Evolutionary conservation across 2,113 vertebrate genomes (phyloP), one percentile per base, ranked within the genome.

Genomic region (Trochalopteron elliotii): DNA sequence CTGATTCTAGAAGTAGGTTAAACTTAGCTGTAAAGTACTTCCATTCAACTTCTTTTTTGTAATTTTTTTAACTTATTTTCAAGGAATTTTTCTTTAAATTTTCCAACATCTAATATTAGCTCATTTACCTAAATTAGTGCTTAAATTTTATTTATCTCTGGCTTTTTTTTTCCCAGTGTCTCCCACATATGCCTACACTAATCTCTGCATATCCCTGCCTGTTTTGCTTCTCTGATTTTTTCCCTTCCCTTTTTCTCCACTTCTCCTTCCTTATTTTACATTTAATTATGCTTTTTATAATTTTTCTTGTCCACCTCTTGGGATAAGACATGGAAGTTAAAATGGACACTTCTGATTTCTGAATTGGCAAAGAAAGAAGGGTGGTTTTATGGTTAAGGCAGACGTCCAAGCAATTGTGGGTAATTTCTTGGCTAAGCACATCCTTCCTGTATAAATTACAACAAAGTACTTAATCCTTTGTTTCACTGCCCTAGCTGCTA

Each of bases 401-500:
- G 90, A 69, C 2, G 8, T 90, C 85, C 55, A 92, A 90, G 88
- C 55, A 74, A 28, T 63, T 83, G 76, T 55, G 68, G 71, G 47
- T 93, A 18, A 94, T 94, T 90, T 92, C 89, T 89, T 84, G 83
- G 76, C 86, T 90, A 71, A 92, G 69, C 60, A 68, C 80, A 90
- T 95, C 76, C 86, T 92, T 89, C 80, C 8, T 5, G 80, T 89
- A 75, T 81, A 71, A 89, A 90, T 67, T 89, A 57, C 94, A 95
- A 79, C 45, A 33, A 84, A 95, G 69, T 71, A 89, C 64, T 89
- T 93, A 67, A 93, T 90, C 81, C 16, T 1, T 53, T 60, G 69
- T 68, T 77, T 84, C 72, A 52, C 35, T 91, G 76, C 77, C 61
- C 57, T 75, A 64, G 81, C 93, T 94, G 74, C 87, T 94, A 82